Evolutionary conservation across 2,888 invertebrate genomes (phyloP).

Genomic region (Caenorhabditis zanzibari): DNA sequence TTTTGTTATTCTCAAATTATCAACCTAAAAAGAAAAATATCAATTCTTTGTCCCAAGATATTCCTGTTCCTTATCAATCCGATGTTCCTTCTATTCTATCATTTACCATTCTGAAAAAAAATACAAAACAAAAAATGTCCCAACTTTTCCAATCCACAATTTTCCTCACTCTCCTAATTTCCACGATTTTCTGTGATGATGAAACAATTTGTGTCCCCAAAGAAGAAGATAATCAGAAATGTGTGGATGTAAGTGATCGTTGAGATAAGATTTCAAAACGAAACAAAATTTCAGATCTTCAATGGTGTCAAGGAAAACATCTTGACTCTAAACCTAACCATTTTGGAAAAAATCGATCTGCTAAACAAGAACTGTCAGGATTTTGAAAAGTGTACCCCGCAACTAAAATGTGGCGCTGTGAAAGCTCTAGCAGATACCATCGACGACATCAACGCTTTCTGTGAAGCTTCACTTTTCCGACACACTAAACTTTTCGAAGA

Average conservation of each 20-base stretch:
- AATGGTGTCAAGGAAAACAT: conserved; percentile 7
- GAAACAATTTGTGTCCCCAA: not conserved
- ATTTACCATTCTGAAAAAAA: no score
- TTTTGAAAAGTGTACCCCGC: not conserved
- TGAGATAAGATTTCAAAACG: not conserved
- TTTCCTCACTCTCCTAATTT: not conserved
- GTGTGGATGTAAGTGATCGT: not conserved
- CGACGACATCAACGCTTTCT: not conserved
- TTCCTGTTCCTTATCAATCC: not conserved
- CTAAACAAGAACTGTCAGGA: not conserved
- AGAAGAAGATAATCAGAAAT: not conserved
- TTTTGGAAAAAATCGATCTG: not conserved
- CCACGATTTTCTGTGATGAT: not conserved
- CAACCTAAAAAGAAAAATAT: no score
- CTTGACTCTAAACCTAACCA: not conserved
- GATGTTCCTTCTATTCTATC: not conserved
- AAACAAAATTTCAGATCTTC: not conserved
- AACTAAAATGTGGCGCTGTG: conserved; percentile 1
- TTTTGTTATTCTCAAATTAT: no score
- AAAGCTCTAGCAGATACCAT: not conserved
- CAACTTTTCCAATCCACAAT: not conserved
- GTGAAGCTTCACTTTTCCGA: conserved; percentile 8
- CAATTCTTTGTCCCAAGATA: no score
- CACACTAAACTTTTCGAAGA: not conserved
- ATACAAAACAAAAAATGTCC: not conserved